Conservation (phyloP, 2,113 vertebrate species). For the Marmota monax region DNA sequence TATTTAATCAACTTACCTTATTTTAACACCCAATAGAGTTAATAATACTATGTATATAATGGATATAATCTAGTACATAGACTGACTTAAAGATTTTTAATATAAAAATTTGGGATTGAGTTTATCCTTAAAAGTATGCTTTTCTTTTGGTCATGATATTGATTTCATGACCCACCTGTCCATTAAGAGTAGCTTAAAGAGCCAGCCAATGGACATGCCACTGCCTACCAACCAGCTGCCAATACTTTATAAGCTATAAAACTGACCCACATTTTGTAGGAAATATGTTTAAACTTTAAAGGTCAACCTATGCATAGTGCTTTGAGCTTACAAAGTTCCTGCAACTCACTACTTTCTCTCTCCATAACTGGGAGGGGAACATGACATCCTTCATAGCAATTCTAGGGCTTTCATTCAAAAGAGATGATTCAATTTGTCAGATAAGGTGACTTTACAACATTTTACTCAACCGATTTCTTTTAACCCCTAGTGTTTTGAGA, state of each 20-base stretch:
- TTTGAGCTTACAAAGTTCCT: conserved; percentile 42
- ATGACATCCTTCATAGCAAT: conserved; percentile 41
- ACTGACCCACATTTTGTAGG: conserved; percentile 47
- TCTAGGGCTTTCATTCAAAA: conserved; percentile 42
- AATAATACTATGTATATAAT: conserved; percentile 17
- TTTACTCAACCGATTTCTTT: conserved; percentile 23
- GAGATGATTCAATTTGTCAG: conserved; percentile 77
- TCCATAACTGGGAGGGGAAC: background rate
- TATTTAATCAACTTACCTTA: conserved; percentile 45
- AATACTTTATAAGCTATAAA: conserved; percentile 24
- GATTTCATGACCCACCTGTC: background rate
- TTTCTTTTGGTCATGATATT: background rate
- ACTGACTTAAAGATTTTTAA: conserved; percentile 27
- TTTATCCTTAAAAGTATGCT: background rate
- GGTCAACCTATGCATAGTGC: conserved; percentile 27
- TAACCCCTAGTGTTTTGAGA: conserved; percentile 18
- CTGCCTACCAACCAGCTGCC: background rate
- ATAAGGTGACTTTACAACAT: conserved; percentile 73
- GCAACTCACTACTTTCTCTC: background rate
- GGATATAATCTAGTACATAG: conserved; percentile 19
- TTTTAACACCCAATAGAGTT: background rate
- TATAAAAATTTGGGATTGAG: conserved; percentile 1
- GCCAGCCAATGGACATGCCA: background rate
- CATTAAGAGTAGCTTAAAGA: conserved; percentile 6
- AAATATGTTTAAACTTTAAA: conserved; percentile 68